Percentiles rank a stretch among this genome's conserved stretches.
These are phyloP conservation scores for Bufo bufo DNA, from an alignment of 2,113 vertebrate species.

Conservation along the genomic window DNA sequence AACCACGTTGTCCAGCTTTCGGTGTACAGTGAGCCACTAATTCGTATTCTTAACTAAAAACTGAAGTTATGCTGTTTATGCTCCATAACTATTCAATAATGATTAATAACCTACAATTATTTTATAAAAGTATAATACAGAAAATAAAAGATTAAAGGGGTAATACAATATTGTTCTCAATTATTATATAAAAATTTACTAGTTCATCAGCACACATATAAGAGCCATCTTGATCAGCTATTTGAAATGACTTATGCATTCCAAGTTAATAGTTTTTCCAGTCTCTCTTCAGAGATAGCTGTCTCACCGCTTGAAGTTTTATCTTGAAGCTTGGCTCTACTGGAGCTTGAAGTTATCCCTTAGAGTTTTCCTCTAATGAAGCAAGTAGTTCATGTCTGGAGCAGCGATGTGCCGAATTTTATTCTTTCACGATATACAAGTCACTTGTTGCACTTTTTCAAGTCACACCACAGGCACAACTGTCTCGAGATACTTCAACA, in stretches of 20 bases:
- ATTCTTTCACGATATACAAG: constrained; percentile 4
- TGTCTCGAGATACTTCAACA: constrained; percentile 17
- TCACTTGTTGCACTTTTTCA: constrained; percentile 1
- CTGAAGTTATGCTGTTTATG: background rate
- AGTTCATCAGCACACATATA: background rate
- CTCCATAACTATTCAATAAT: constrained; percentile 23
- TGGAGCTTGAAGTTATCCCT: constrained; percentile 22
- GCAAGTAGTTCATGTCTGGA: constrained; percentile 23
- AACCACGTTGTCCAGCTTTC: no score
- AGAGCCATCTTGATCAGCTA: background rate
- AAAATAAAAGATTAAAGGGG: background rate
- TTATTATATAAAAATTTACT: background rate
- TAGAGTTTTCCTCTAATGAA: constrained; percentile 27
- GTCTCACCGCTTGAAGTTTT: background rate
- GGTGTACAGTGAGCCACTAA: no score
- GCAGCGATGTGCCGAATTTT: constrained; percentile 9
- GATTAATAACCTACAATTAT: constrained; percentile 6
- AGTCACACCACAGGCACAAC: constrained; percentile 18
- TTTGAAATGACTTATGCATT: background rate
- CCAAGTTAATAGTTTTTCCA: background rate
- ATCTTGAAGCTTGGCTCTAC: constrained; percentile 12
- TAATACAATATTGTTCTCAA: background rate
- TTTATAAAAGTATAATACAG: background rate
- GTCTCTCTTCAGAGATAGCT: background rate
- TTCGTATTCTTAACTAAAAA: background rate